These are phyloP conservation scores for Diacarnus erythraeanus DNA, from an alignment of 37 sponge, comb jelly and placozoan genomes.

Conservation along the genomic window DNA sequence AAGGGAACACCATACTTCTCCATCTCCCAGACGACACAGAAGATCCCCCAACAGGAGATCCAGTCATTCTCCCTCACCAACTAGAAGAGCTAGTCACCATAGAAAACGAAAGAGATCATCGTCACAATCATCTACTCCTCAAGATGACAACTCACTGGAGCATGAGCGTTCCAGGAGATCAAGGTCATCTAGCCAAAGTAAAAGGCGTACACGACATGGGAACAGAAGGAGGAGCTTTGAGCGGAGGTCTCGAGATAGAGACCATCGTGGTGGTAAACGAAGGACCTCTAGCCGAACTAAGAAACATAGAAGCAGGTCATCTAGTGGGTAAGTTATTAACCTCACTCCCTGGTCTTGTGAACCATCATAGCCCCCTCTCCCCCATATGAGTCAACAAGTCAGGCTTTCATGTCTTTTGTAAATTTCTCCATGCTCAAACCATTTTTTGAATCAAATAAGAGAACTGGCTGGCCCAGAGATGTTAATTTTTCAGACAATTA, in stretches of 20 bases:
- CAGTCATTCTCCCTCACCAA: neutral
- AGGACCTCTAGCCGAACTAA: neutral
- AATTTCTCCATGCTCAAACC: too few species aligned
- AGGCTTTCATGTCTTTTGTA: too few species aligned
- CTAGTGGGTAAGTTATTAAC: neutral
- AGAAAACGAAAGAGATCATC: neutral
- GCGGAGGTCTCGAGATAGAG: neutral
- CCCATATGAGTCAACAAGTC: too few species aligned
- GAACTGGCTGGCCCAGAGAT: too few species aligned
- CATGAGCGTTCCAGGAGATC: too few species aligned
- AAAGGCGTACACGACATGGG: too few species aligned
- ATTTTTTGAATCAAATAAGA: too few species aligned
- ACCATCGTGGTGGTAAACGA: too few species aligned
- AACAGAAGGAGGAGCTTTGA: neutral
- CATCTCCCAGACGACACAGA: constrained; percentile 4
- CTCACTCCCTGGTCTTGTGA: too few species aligned
- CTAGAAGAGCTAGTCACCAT: neutral
- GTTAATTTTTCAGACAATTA: too few species aligned
- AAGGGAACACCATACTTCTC: constrained; percentile 1
- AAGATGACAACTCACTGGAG: neutral
- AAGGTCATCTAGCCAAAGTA: too few species aligned
- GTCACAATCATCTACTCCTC: neutral
- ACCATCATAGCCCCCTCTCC: too few species aligned
- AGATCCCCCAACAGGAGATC: neutral
- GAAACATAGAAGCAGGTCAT: neutral